Evolutionary conservation across 2,113 vertebrate genomes (phyloP).

Genomic region (Gallinago undulata): DNA sequence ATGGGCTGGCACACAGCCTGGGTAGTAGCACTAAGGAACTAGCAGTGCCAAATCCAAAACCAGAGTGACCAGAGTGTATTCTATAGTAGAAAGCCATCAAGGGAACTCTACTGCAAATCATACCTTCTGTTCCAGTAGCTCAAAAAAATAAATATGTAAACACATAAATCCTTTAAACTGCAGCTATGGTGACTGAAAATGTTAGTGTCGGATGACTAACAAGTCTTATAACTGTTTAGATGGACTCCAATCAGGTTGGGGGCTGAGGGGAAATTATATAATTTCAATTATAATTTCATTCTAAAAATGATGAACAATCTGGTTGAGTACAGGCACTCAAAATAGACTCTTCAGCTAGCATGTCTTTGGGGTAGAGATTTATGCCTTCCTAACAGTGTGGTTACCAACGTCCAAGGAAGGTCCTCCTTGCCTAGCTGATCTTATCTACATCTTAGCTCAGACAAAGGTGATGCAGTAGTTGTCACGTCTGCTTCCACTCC

Average conservation of each 20-base stretch:
- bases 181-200: neutral
- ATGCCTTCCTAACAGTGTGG: accelerated
- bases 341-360: neutral
- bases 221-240: neutral
- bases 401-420: accelerated
- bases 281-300: neutral
- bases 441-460: neutral
- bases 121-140: neutral
- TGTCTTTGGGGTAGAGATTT: neutral
- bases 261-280: too few relatives aligned
- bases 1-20: neutral
- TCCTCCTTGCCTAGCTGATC: neutral
- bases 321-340: neutral
- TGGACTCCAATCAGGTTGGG: accelerated
- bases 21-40: neutral
- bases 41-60: neutral
- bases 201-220: neutral
- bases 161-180: neutral
- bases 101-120: neutral
- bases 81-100: neutral
- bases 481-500: neutral
- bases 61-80: neutral
- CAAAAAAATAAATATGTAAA: neutral
- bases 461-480: neutral
- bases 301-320: neutral